Evolutionary conservation across 1,140 invertebrate species (phyloP).

Genomic region (Hetaerina americana): DNA sequence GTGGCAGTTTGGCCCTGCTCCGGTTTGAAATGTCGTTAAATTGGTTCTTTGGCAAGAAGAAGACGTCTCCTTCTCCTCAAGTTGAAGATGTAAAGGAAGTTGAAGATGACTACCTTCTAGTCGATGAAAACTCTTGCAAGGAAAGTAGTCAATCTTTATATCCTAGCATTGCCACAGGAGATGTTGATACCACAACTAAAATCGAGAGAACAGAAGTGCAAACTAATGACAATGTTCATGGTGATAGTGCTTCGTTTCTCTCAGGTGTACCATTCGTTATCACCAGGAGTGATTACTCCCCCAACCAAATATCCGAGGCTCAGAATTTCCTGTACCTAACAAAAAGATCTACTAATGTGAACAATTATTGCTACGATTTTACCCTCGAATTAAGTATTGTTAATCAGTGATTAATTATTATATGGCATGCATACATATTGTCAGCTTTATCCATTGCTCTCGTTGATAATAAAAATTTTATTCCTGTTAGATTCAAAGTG

Average conservation of each 20-base stretch:
- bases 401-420: background rate
- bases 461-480: background rate
- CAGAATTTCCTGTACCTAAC: background rate
- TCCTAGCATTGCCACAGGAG: background rate
- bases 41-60: background rate
- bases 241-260: background rate
- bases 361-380: background rate
- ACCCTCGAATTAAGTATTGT: background rate
- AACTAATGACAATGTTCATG: background rate
- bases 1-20: too few relatives aligned
- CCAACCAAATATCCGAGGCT: background rate
- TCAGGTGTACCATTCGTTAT: background rate
- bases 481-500: background rate
- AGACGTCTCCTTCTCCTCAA: background rate
- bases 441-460: background rate
- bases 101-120: background rate
- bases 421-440: background rate
- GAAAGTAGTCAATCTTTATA: background rate
- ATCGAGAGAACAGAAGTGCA: background rate
- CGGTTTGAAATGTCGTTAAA: too few relatives aligned
- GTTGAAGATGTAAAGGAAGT: background rate
- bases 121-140: background rate
- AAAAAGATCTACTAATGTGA: background rate
- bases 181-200: background rate
- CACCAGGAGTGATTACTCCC: background rate